Conservation (phyloP, 30 jellyfish, hydroid and myxozoan species). For the Hydra vulgaris region DNA sequence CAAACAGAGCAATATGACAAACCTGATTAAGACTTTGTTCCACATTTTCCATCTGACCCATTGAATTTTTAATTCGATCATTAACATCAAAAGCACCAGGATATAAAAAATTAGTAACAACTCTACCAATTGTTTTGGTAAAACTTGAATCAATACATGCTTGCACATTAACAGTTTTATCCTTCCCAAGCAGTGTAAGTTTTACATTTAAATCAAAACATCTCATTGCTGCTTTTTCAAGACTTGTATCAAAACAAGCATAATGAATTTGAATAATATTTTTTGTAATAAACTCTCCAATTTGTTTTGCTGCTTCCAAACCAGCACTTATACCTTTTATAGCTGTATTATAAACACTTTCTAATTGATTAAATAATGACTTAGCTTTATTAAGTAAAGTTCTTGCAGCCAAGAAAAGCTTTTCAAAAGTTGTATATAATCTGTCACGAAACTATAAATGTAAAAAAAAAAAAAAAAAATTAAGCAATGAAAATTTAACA, state of each 20-base stretch:
- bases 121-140: constrained; percentile 39
- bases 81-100: constrained; percentile 46
- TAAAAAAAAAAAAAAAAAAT: no score
- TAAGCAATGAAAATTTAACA: no score
- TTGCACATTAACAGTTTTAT: neutral
- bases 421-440: neutral
- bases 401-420: neutral
- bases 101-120: constrained; percentile 33
- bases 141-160: constrained; percentile 64
- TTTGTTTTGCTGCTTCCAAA: constrained; percentile 14
- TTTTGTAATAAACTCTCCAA: neutral
- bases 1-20: neutral
- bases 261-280: constrained; percentile 51
- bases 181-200: constrained; percentile 34
- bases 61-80: constrained; percentile 42
- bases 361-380: neutral
- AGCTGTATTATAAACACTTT: neutral
- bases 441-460: neutral
- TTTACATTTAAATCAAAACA: constrained; percentile 52
- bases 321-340: neutral
- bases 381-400: neutral
- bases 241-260: constrained; percentile 65
- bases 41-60: neutral
- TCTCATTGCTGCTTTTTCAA: constrained; percentile 39
- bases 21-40: neutral